Percentiles rank a stretch among this genome's conserved stretches.
These are phyloP conservation scores for Acronicta psi DNA, from an alignment of 2,888 invertebrate species.

Conservation along the genomic window DNA sequence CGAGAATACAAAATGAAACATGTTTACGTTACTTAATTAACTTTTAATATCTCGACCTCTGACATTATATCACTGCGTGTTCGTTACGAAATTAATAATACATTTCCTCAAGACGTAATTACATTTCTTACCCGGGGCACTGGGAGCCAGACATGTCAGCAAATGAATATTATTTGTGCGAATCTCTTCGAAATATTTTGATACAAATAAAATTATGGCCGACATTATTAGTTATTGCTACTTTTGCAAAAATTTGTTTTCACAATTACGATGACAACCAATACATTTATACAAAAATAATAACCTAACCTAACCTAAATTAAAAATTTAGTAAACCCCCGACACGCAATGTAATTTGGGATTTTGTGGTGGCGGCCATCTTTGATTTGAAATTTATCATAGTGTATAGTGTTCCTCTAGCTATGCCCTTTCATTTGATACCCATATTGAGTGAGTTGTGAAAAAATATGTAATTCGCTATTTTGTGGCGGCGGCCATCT, in stretches of 20 bases:
- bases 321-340: too few relatives aligned
- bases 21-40: constrained; percentile 14
- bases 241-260: neutral
- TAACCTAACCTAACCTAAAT: too few relatives aligned
- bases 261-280: neutral
- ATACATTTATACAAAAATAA: too few relatives aligned
- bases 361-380: too few relatives aligned
- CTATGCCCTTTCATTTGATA: too few relatives aligned
- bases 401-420: too few relatives aligned
- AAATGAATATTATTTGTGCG: neutral
- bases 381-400: too few relatives aligned
- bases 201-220: neutral
- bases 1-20: constrained; percentile 11
- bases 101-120: neutral
- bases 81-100: neutral
- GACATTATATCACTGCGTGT: constrained; percentile 2
- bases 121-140: neutral
- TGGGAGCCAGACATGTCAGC: neutral
- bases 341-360: too few relatives aligned
- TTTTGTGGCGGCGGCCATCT: too few relatives aligned
- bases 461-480: too few relatives aligned
- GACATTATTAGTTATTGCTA: neutral
- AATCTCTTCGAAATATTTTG: neutral
- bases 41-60: constrained; percentile 2
- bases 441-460: too few relatives aligned